Evolutionary conservation across 2,888 invertebrate genomes (phyloP).

Genomic region (Ophonus ardosiacus): DNA sequence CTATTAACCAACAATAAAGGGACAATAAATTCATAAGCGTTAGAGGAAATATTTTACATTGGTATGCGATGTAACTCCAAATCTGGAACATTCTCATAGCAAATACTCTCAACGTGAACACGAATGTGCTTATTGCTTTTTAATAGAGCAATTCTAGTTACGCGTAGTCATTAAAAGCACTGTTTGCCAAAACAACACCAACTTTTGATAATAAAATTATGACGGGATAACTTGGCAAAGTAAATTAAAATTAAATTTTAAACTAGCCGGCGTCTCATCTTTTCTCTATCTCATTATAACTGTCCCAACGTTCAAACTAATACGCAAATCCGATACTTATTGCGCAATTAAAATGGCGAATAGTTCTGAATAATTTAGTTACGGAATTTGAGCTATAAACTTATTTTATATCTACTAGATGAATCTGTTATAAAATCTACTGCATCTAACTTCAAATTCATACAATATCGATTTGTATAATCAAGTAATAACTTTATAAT

Average conservation of each 20-base stretch:
- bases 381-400: background rate
- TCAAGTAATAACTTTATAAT: background rate
- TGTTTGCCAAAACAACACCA: slow-evolving; percentile 55
- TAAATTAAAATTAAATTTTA: slow-evolving; percentile 51
- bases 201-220: slow-evolving; percentile 62
- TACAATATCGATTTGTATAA: background rate
- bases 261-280: slow-evolving; percentile 17
- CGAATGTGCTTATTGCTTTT: slow-evolving; percentile 59
- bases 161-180: slow-evolving; percentile 57
- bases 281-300: slow-evolving; percentile 6
- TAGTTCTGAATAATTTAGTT: slow-evolving; percentile 14
- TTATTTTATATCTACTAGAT: background rate
- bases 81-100: slow-evolving; percentile 47
- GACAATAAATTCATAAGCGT: slow-evolving; percentile 53
- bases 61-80: slow-evolving; percentile 45
- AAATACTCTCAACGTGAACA: slow-evolving; percentile 34
- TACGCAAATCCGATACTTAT: background rate
- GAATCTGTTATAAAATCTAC: background rate
- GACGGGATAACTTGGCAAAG: slow-evolving; percentile 43
- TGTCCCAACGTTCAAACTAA: background rate
- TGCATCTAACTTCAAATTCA: background rate
- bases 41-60: slow-evolving; percentile 44
- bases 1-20: slow-evolving; percentile 49
- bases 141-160: slow-evolving; percentile 61
- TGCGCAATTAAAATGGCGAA: slow-evolving; percentile 3